Evolutionary conservation across 2,113 vertebrate genomes (phyloP).

Genomic region (Excalfactoria chinensis): DNA sequence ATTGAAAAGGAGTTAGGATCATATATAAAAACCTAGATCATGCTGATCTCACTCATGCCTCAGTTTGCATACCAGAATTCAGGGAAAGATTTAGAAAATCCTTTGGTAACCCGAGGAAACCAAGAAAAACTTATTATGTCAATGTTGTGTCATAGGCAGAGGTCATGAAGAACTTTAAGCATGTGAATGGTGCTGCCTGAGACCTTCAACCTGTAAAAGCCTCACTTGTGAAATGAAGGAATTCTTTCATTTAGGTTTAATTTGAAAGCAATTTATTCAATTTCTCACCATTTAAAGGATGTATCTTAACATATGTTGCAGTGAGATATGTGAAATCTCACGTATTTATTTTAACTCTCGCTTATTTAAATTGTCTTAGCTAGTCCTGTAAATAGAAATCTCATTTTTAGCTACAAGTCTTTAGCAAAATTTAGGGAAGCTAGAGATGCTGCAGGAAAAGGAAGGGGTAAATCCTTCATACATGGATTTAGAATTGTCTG

Average conservation of each 20-base stretch:
- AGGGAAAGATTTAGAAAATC: background rate
- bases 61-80: background rate
- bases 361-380: slow-evolving; percentile 20
- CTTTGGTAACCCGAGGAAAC: background rate
- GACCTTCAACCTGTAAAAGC: slow-evolving; percentile 40
- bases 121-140: background rate
- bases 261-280: slow-evolving; percentile 10
- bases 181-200: background rate
- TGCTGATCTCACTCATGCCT: background rate
- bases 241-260: background rate
- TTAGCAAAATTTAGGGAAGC: slow-evolving; percentile 39
- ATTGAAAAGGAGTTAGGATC: background rate
- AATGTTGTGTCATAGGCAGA: background rate
- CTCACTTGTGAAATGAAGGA: background rate
- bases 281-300: background rate
- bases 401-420: background rate
- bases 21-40: background rate
- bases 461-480: background rate
- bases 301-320: slow-evolving; percentile 8
- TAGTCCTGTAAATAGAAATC: slow-evolving; percentile 28
- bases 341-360: slow-evolving; percentile 39
- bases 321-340: background rate
- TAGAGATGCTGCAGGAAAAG: background rate
- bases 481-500: background rate
- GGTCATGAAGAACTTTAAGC: background rate